Conservation (phyloP, 2,113 vertebrate genomes). For the Condylura cristata region DNA sequence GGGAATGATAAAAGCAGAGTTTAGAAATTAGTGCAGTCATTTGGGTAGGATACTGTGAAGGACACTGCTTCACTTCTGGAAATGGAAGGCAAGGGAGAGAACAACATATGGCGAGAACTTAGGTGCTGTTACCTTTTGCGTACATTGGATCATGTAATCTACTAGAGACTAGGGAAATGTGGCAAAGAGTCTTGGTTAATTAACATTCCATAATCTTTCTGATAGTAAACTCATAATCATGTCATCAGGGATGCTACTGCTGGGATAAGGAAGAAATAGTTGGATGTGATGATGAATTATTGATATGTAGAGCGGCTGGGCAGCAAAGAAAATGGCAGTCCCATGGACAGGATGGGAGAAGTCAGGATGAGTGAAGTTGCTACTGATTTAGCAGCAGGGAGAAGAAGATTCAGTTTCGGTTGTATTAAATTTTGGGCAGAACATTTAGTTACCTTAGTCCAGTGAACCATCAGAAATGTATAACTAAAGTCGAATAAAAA, state of each 20-base stretch:
- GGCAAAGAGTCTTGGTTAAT: not conserved
- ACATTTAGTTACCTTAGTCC: not conserved
- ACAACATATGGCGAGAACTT: not conserved
- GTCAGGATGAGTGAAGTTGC: not conserved
- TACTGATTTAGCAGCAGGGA: not conserved
- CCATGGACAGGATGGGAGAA: not conserved
- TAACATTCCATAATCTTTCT: not conserved
- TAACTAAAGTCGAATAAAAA: slow-evolving; percentile 31
- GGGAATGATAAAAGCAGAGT: not conserved
- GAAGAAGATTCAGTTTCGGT: not conserved
- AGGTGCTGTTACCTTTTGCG: not conserved
- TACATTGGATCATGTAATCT: not conserved
- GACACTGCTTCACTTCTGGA: not conserved
- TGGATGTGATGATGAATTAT: not conserved
- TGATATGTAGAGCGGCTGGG: not conserved
- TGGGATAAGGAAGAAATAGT: not conserved
- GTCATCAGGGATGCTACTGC: not conserved
- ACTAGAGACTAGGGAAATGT: not conserved
- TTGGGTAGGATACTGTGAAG: not conserved
- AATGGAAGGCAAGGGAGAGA: not conserved
- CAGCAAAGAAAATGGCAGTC: not conserved
- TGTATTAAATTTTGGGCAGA: slow-evolving; percentile 1
- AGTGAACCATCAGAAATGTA: slow-evolving; percentile 21
- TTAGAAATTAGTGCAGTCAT: not conserved
- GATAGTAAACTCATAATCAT: not conserved